Conservation (phyloP, 1,140 invertebrate genomes). For the Hylaeus anthracinus region DNA sequence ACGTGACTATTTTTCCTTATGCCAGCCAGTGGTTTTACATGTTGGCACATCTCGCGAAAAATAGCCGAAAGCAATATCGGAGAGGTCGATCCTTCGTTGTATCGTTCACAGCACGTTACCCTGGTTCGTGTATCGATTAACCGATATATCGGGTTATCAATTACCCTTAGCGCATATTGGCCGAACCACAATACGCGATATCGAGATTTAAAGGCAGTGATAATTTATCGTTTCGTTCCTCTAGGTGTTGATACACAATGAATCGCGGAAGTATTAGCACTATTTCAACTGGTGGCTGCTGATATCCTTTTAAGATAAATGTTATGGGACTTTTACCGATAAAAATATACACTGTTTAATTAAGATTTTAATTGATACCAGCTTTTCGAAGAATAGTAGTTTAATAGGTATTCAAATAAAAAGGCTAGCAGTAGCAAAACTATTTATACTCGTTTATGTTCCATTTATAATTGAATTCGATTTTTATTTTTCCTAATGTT, state of each 20-base stretch:
- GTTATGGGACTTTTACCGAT: no score
- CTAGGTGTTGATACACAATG: neutral
- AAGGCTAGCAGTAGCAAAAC: no score
- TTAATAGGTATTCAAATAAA: no score
- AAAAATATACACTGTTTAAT: no score
- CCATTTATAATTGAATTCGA: no score
- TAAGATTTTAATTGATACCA: no score
- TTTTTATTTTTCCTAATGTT: neutral
- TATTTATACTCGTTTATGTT: no score
- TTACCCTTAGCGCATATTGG: conserved; percentile 24
- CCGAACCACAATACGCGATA: neutral
- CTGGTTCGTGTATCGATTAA: conserved; percentile 11
- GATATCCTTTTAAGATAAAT: no score
- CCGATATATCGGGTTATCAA: conserved; percentile 47
- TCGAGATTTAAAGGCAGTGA: conserved; percentile 10
- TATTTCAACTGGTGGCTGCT: no score
- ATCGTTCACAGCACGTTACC: neutral
- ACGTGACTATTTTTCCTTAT: conserved; percentile 14
- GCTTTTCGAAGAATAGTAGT: no score
- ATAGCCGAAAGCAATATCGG: neutral
- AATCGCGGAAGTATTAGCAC: no score
- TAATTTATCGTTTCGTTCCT: neutral
- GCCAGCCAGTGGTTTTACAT: neutral
- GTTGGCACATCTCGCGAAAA: conserved; percentile 20
- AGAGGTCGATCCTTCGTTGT: neutral